Base-by-base conservation (phyloP, 2,888 invertebrate species). In the Dicroscelio sp. region DNA sequence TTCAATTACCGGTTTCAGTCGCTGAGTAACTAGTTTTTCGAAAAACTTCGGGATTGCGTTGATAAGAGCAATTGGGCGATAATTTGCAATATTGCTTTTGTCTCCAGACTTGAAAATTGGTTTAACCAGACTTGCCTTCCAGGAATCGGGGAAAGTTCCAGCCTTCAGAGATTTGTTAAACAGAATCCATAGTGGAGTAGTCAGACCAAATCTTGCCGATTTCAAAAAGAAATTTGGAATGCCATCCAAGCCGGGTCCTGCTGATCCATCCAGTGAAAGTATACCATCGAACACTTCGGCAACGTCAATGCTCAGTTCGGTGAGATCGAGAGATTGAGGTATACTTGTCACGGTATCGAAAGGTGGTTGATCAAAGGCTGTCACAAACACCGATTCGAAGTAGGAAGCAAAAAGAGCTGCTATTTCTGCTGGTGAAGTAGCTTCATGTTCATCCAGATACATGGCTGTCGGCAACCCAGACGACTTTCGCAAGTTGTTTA, bases 41-140 rank as follows among this genome's bases (percentile, higher is more conserved):
- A 67, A 67, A 17, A 67, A 12, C 23, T 67, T 67, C 1, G 67
- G 67, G 67, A 67, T 67, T n/a, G 67, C 4, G 23, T 67, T 67
- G 1, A 67, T 3, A 14, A 67, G 6, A 6, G 35, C 23, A 12
- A 67, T 67, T 1, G 67, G 67, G n/a, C 67, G 67, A 27, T 67
- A 67, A 23, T 67, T 67, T 8, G 8, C 8, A 6, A 67, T 23
- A 17, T 67, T 35, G 17, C 10, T 23, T 58, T 20, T 20, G 23
- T 58, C 23, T 2, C 58, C 58, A n/a, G n/a, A 23, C 23, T 58
- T 58, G 6, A 23, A 23, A 58, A 58, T 58, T 23, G 58, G 58
- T 3, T 10, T n/a, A 10, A 58, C 25, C 58, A 23, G 23, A 23
- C 58, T 58, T 10, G 25, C 2, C 23, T 58, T 58, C 58, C 58